Percentiles rank a stretch among this genome's conserved stretches.
phyloP scores from a whole-genome alignment of 2,797 vertebrate genomes.

The Discoglossus pictus region DNA sequence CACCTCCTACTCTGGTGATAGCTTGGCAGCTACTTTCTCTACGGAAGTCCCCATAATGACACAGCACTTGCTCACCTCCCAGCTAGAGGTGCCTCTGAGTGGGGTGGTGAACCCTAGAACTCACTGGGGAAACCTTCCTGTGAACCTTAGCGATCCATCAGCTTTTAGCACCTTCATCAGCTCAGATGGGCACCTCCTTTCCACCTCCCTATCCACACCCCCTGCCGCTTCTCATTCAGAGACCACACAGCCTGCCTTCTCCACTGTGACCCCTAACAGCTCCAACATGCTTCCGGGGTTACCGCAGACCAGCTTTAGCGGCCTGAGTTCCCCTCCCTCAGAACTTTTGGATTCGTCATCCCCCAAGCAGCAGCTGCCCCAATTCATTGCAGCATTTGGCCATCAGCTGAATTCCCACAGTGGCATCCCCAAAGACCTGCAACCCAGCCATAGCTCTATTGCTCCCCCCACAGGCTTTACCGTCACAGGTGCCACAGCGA shows the following conservation, averaged over 20 bases:
- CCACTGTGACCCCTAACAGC: slow-evolving; percentile 79
- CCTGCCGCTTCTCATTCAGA: slow-evolving; percentile 90
- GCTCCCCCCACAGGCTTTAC: slow-evolving; percentile 94
- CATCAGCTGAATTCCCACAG: slow-evolving; percentile 97
- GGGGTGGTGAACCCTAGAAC: slow-evolving; percentile 86
- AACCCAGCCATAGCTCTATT: slow-evolving; percentile 98
- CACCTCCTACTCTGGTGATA: slow-evolving; percentile 76
- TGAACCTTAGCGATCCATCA: slow-evolving; percentile 86
- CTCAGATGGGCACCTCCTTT: slow-evolving; percentile 92
- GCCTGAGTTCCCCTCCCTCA: slow-evolving; percentile 78
- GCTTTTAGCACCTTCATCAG: slow-evolving; percentile 91
- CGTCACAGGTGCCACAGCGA: slow-evolving; percentile 90
- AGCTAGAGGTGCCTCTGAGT: slow-evolving; percentile 89
- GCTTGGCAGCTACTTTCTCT: slow-evolving; percentile 81
- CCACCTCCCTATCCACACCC: slow-evolving; percentile 95
- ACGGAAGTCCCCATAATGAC: slow-evolving; percentile 88
- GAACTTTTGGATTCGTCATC: slow-evolving; percentile 87
- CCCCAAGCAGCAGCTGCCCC: slow-evolving; percentile 96
- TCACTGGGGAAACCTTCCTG: slow-evolving; percentile 90
- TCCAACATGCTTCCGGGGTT: slow-evolving; percentile 85
- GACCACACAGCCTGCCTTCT: slow-evolving; percentile 90
- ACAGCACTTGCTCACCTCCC: slow-evolving; percentile 76
- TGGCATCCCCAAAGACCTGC: slow-evolving; percentile 98
- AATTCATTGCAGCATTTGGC: slow-evolving; percentile 98
- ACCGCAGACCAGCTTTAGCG: slow-evolving; percentile 87